Conservation (phyloP, 2,888 invertebrate genomes). For the Stenichneumon culpator region DNA sequence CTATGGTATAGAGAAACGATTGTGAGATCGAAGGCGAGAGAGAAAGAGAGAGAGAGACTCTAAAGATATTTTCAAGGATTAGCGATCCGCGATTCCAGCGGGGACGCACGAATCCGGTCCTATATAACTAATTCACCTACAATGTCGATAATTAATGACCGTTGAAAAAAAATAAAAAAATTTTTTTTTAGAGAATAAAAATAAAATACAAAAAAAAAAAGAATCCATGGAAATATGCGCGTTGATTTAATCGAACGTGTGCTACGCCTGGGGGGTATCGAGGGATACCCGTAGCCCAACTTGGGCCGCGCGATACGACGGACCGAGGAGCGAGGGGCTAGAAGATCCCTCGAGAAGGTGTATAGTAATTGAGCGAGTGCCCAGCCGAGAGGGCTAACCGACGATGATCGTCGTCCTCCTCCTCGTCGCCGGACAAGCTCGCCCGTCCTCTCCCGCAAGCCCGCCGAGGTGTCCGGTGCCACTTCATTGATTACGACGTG, state of each 20-base stretch:
- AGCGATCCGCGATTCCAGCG: slow-evolving; percentile 46
- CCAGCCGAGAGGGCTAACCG: slow-evolving; percentile 58
- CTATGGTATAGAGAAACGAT: slow-evolving; percentile 26
- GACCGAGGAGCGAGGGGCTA: slow-evolving; percentile 23
- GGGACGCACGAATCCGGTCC: slow-evolving; percentile 58
- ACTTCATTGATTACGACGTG: slow-evolving; percentile 76
- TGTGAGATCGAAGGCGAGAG: not conserved
- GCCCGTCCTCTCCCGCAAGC: slow-evolving; percentile 49
- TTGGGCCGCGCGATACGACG: not conserved
- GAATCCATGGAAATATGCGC: slow-evolving; percentile 57
- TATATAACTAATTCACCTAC: slow-evolving; percentile 66
- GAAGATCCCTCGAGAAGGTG: slow-evolving; percentile 35
- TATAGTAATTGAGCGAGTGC: slow-evolving; percentile 65
- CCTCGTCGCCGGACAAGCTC: slow-evolving; percentile 45
- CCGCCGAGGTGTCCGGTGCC: slow-evolving; percentile 69
- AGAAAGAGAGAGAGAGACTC: slow-evolving; percentile 17
- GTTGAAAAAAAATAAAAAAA: slow-evolving; percentile 17
- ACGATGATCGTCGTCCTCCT: slow-evolving; percentile 59
- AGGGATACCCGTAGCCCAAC: not conserved
- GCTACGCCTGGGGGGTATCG: slow-evolving; percentile 33
- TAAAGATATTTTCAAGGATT: slow-evolving; percentile 70
- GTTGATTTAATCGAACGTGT: slow-evolving; percentile 68
- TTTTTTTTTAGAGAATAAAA: not conserved
- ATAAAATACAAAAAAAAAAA: slow-evolving; percentile 14
- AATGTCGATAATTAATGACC: slow-evolving; percentile 70